Evolutionary conservation across 1,140 invertebrate genomes (phyloP).

Genomic region (Gryon sp.): DNA sequence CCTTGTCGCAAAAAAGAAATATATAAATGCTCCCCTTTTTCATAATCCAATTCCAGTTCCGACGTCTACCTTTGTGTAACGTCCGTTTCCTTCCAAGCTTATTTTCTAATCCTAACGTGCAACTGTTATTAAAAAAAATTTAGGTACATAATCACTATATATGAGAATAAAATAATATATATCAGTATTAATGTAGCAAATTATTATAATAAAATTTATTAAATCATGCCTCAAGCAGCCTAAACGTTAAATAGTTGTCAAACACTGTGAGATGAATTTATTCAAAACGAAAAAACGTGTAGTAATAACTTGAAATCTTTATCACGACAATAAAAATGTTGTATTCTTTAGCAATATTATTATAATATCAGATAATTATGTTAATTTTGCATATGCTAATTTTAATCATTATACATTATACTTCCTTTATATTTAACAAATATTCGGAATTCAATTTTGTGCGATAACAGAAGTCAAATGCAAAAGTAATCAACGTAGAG

Average conservation of each 20-base stretch:
- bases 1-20: conserved; percentile 32
- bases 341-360: neutral
- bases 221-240: no score
- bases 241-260: no score
- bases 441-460: conserved; percentile 3
- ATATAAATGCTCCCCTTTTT: conserved; percentile 30
- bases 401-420: neutral
- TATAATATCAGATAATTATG: conserved; percentile 37
- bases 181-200: no score
- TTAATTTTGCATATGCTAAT: conserved; percentile 32
- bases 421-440: conserved; percentile 9
- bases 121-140: conserved; percentile 20
- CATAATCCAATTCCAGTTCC: conserved; percentile 45
- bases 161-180: no score
- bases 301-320: neutral
- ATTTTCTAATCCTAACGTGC: neutral
- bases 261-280: no score
- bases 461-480: conserved; percentile 11
- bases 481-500: conserved; percentile 20
- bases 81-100: conserved; percentile 34
- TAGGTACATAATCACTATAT: no score
- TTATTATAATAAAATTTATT: no score
- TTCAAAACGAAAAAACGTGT: neutral
- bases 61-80: no score
- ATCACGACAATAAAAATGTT: conserved; percentile 4